These are phyloP conservation scores for Anguilla marmorata DNA, from an alignment of 2,797 vertebrate species.

Conservation along the genomic window DNA sequence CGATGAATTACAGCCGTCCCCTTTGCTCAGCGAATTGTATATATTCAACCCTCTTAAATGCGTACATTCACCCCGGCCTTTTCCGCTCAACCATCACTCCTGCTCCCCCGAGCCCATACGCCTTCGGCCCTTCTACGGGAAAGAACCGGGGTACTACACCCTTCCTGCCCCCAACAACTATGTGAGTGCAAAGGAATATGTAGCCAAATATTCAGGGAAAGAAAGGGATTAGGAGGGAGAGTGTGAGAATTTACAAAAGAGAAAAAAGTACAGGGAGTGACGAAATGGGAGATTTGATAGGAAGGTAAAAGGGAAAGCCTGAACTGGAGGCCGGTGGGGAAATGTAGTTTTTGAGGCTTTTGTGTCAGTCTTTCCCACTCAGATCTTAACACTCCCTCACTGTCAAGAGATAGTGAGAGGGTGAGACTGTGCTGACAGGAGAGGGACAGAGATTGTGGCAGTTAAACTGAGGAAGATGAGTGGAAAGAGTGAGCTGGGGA, in stretches of 20 bases:
- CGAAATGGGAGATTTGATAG: background rate
- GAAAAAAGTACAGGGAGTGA: background rate
- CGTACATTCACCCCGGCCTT: slow-evolving; percentile 68
- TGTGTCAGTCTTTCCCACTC: slow-evolving; percentile 13
- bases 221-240: background rate
- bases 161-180: slow-evolving; percentile 71
- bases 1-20: slow-evolving; percentile 65
- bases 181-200: slow-evolving; percentile 49
- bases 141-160: slow-evolving; percentile 67
- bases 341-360: background rate
- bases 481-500: slow-evolving; percentile 62
- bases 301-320: background rate
- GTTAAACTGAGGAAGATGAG: slow-evolving; percentile 71
- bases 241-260: background rate
- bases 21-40: slow-evolving; percentile 66
- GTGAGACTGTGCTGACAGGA: slow-evolving; percentile 52
- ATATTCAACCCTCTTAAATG: slow-evolving; percentile 65
- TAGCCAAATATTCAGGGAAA: background rate
- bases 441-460: slow-evolving; percentile 49
- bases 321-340: background rate
- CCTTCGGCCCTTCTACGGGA: slow-evolving; percentile 62
- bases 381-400: slow-evolving; percentile 63
- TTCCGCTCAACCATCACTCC: slow-evolving; percentile 71
- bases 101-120: slow-evolving; percentile 70
- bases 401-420: slow-evolving; percentile 45